Percentiles rank a stretch among this genome's conserved stretches.
phyloP scores from a whole-genome alignment of 2,888 invertebrate species.

The Apotomis turbidana region DNA sequence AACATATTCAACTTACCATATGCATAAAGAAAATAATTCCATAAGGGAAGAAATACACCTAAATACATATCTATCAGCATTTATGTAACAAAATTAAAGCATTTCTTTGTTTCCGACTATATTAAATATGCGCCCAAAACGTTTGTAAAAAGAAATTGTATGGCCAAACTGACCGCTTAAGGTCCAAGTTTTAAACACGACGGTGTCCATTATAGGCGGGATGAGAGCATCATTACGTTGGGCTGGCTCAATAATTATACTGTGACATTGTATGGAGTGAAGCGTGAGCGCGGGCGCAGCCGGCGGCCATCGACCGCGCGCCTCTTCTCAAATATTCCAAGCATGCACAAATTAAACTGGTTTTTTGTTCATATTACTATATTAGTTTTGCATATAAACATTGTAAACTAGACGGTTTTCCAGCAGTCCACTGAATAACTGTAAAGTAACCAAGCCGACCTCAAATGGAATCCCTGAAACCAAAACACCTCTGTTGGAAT shows the following conservation, averaged over 20 bases:
- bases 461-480: background rate
- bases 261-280: slow-evolving; percentile 41
- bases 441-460: background rate
- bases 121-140: too few species aligned
- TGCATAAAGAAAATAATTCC: too few species aligned
- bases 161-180: background rate
- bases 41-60: too few species aligned
- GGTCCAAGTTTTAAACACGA: background rate
- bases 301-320: slow-evolving; percentile 78
- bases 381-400: slow-evolving; percentile 76
- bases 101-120: too few species aligned
- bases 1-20: background rate
- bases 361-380: slow-evolving; percentile 75
- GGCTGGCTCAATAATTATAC: slow-evolving; percentile 38
- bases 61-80: too few species aligned
- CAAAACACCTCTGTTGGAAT: background rate
- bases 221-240: slow-evolving; percentile 37
- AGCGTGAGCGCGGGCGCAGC: slow-evolving; percentile 49
- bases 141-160: background rate
- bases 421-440: slow-evolving; percentile 4
- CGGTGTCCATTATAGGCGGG: slow-evolving; percentile 24
- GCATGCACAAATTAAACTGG: slow-evolving; percentile 83
- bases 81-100: too few species aligned
- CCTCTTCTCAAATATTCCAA: slow-evolving; percentile 80
- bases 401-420: slow-evolving; percentile 49